Percentiles rank a stretch among this genome's conserved stretches.
These are phyloP conservation scores for Cephus pygmeus DNA, from an alignment of 2,888 invertebrate species.

Conservation along the genomic window DNA sequence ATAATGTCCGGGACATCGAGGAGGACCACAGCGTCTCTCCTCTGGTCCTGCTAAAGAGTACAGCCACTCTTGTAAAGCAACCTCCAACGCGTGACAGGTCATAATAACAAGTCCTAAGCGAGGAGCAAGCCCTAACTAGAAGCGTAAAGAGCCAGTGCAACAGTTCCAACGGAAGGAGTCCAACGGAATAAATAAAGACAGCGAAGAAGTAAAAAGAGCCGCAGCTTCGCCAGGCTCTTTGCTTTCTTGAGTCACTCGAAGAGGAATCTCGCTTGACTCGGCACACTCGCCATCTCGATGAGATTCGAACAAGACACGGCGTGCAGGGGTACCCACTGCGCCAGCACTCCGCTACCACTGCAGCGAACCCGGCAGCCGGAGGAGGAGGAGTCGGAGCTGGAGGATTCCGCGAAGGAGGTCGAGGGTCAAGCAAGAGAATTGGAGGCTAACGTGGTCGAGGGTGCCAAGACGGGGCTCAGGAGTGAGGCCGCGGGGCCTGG, in stretches of 20 bases:
- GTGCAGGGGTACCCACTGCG: constrained; percentile 73
- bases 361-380: constrained; percentile 11
- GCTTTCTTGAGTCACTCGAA: constrained; percentile 63
- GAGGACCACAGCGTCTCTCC: not conserved
- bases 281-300: constrained; percentile 76
- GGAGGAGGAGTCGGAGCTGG: constrained; percentile 31
- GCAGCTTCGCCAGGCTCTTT: constrained; percentile 25
- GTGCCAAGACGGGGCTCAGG: constrained; percentile 64
- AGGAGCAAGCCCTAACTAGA: not conserved
- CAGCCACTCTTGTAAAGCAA: not conserved
- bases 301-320: constrained; percentile 76
- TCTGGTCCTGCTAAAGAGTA: not conserved
- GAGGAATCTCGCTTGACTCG: constrained; percentile 74
- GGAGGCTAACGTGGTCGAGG: constrained; percentile 60
- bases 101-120: not conserved
- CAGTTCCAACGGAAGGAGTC: constrained; percentile 30
- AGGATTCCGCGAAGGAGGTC: constrained; percentile 48
- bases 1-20: not conserved
- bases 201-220: constrained; percentile 19
- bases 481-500: constrained; percentile 65
- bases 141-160: not conserved
- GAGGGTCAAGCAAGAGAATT: constrained; percentile 40
- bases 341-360: constrained; percentile 69
- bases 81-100: not conserved
- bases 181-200: constrained; percentile 4